Evolutionary conservation across 2,113 vertebrate species (phyloP).

Genomic region (Tachuris rubrigastra): DNA sequence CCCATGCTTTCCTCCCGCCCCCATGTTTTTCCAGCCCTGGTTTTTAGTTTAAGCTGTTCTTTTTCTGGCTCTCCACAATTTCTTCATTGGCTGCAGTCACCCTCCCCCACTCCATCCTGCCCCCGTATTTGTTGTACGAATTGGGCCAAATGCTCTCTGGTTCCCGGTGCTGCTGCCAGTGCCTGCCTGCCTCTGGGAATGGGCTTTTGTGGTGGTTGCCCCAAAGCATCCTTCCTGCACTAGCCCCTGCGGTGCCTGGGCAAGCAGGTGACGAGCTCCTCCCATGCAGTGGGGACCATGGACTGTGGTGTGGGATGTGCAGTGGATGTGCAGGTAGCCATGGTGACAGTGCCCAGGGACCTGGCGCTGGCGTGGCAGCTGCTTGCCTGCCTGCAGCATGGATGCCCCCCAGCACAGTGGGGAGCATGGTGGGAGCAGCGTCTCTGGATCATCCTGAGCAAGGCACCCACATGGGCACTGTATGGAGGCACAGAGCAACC

Average conservation of each 20-base stretch:
- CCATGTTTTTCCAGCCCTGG: background rate
- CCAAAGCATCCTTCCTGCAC: rapidly evolving
- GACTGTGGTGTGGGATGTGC: rapidly evolving
- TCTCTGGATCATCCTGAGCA: background rate
- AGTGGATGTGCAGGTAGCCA: background rate
- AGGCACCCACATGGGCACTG: rapidly evolving
- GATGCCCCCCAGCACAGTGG: background rate
- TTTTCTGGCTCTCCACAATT: conserved; percentile 17
- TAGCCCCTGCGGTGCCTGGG: background rate
- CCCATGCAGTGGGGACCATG: rapidly evolving
- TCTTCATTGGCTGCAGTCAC: background rate
- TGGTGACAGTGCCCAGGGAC: background rate
- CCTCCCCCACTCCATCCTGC: background rate
- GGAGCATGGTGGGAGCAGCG: rapidly evolving
- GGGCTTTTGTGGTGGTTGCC: background rate
- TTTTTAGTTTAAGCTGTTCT: conserved; percentile 23
- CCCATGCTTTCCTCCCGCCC: background rate
- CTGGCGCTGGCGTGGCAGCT: background rate
- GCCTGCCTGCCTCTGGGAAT: background rate
- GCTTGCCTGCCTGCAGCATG: background rate
- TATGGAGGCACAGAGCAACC: background rate
- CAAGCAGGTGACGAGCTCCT: rapidly evolving
- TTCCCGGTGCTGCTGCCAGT: background rate
- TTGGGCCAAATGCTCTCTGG: rapidly evolving
- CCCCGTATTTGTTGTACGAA: rapidly evolving